Evolutionary conservation across 2,113 vertebrate genomes (phyloP).

Genomic region (Mus spicilegus): DNA sequence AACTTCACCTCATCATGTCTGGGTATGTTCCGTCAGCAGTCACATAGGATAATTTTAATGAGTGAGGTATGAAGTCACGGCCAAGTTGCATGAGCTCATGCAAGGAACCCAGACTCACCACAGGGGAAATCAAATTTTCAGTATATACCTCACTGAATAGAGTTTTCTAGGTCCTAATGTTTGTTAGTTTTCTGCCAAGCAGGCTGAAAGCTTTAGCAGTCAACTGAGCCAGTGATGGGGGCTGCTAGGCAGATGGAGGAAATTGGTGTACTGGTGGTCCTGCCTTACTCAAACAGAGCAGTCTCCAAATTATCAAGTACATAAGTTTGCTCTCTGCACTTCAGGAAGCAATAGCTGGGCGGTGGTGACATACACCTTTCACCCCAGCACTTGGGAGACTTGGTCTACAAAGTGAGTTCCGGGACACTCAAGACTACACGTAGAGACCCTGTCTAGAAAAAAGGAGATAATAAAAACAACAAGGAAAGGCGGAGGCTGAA

Average conservation of each 20-base stretch:
- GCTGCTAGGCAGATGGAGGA: neutral
- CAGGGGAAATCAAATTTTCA: slow-evolving; percentile 46
- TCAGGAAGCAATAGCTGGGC: neutral
- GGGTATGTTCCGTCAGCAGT: neutral
- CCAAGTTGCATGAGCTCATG: neutral
- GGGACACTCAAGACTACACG: neutral
- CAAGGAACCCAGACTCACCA: neutral
- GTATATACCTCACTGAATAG: neutral
- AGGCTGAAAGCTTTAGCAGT: neutral
- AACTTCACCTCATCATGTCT: neutral
- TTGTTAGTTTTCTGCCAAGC: slow-evolving; percentile 15
- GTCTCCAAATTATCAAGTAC: neutral
- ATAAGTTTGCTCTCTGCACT: neutral
- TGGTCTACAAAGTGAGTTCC: neutral
- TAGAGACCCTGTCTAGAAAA: neutral
- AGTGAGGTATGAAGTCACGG: slow-evolving; percentile 41
- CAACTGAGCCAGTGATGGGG: neutral
- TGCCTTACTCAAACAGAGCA: neutral
- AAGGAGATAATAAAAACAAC: neutral
- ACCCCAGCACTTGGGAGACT: neutral
- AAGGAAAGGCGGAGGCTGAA: neutral
- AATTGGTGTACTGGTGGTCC: neutral
- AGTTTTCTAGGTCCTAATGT: neutral
- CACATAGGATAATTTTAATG: slow-evolving; percentile 57
- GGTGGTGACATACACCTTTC: neutral